Base-by-base conservation (phyloP, 2,797 vertebrate species). In the Lates japonicus region DNA sequence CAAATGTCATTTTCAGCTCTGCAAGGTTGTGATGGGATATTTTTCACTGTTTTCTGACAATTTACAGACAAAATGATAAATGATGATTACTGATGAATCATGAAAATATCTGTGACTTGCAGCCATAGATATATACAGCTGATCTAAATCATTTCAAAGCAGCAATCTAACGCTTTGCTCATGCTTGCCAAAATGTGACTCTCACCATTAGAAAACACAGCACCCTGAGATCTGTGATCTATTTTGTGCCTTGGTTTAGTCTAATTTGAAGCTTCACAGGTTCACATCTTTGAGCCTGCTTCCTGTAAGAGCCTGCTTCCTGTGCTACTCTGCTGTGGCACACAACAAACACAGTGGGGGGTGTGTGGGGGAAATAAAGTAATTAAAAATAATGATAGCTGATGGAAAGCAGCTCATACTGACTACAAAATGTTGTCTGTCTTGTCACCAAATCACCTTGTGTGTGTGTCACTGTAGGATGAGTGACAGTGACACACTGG, bases 301-400 rank as follows among this genome's bases (percentile, higher is more conserved):
- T 88, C 84, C 90, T 85, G 78, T 59, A 37, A 58, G 58, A 77
- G 62, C 44, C 65, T 58, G 70, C 72, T 83, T 85, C 41, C 82
- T 80, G 81, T 49, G 68, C 49, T 65, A 68, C 58, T 61, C 66
- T 52, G 52, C 69, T 54, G 57, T 54, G 71, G 64, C 25, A 42
- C 63, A 88, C 52, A 81, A 81, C 87, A 77, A 78, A 58, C 78
- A 60, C 81, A 76, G 83, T 58, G 42, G 78, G 74, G 51, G 61
- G 70, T n/a, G n/a, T n/a, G 73, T 71, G 0, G 12, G 29, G 57
- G 65, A 78, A 70, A 70, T 75, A 63, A 85, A 76, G 81, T 83
- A 70, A 89, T 90, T 87, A 74, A 84, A 90, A 90, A 88, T 90
- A 91, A 89, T 86, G 83, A 88, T 46, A 70, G 65, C 71, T 85